Evolutionary conservation across 2,113 vertebrate species (phyloP).

Genomic region (Bubalus kerabau): DNA sequence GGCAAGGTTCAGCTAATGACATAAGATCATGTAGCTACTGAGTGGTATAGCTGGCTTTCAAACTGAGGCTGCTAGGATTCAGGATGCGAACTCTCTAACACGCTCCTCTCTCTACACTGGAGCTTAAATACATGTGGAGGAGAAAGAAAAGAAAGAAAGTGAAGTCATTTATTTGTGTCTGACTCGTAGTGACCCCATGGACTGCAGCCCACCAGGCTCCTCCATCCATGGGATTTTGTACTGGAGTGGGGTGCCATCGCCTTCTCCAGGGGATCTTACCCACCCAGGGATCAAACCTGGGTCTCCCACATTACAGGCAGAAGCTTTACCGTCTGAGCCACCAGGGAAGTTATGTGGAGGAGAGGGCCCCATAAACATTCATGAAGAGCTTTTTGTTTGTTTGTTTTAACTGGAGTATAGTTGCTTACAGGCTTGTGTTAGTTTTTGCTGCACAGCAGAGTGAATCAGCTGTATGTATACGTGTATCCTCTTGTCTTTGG

Average conservation of each 20-base stretch:
- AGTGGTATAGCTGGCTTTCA: neutral
- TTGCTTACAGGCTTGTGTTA: neutral
- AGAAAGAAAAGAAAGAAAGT: neutral
- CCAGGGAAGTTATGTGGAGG: neutral
- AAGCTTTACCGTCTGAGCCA: neutral
- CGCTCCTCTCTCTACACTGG: neutral
- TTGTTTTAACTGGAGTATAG: neutral
- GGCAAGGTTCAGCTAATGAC: neutral
- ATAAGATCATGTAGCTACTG: neutral
- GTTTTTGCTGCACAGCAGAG: neutral
- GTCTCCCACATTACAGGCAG: neutral
- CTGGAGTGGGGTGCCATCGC: neutral
- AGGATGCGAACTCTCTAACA: neutral
- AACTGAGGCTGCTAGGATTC: neutral
- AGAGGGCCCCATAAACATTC: neutral
- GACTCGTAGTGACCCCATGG: neutral
- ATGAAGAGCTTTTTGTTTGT: neutral
- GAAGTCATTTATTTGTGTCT: fast-evolving
- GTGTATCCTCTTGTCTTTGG: neutral
- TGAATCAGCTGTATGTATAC: neutral
- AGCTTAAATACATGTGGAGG: neutral
- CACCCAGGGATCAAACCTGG: neutral
- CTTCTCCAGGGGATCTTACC: neutral
- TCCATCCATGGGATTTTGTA: neutral
- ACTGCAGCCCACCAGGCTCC: neutral